Evolutionary conservation across 2,797 vertebrate species (phyloP).

Genomic region (Chelonia mydas): DNA sequence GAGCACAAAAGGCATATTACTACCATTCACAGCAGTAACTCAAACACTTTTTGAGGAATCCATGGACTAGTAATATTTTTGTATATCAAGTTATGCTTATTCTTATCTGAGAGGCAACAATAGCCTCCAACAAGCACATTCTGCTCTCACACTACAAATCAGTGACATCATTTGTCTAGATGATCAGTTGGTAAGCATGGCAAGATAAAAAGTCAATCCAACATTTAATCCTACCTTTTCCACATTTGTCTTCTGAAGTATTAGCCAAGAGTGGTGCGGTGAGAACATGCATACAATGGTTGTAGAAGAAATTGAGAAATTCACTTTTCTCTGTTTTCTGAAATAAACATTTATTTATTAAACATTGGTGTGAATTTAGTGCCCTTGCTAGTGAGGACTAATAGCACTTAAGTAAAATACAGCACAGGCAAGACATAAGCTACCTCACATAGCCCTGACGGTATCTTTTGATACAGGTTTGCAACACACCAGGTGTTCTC

Average conservation of each 20-base stretch:
- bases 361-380: not conserved
- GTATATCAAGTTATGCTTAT: not conserved
- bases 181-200: not conserved
- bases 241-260: constrained; percentile 92
- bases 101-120: not conserved
- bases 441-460: not conserved
- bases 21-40: not conserved
- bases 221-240: constrained; percentile 85
- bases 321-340: constrained; percentile 99
- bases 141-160: not conserved
- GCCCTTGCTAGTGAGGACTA: not conserved
- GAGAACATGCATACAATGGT: constrained; percentile 99
- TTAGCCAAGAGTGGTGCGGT: constrained; percentile 97
- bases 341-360: constrained; percentile 46
- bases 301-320: constrained; percentile 99
- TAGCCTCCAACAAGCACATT: accelerated
- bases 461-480: not conserved
- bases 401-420: not conserved
- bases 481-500: not conserved
- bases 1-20: accelerated
- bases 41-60: not conserved
- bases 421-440: not conserved
- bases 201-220: not conserved
- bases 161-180: not conserved
- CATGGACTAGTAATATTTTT: not conserved